Evolutionary conservation across 2,888 invertebrate species (phyloP).

Genomic region (Abrostola triplasia): DNA sequence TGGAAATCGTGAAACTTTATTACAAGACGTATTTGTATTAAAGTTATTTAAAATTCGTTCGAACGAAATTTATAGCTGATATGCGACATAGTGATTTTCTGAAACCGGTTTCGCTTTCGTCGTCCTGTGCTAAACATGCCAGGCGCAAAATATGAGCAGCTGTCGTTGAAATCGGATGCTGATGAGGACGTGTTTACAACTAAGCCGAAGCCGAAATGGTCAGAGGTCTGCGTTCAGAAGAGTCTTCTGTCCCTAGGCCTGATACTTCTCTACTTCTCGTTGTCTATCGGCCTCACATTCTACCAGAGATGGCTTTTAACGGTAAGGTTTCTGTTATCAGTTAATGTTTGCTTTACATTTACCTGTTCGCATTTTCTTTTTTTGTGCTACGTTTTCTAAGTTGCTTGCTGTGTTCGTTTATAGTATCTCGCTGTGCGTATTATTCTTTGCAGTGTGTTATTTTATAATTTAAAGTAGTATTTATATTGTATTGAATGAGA

Average conservation of each 20-base stretch:
- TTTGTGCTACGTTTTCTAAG: constrained; percentile 19
- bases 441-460: background rate
- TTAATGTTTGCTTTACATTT: constrained; percentile 19
- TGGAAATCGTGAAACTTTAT: constrained; percentile 35
- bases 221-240: constrained; percentile 79
- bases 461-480: background rate
- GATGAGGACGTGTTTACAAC: constrained; percentile 79
- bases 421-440: background rate
- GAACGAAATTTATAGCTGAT: constrained; percentile 63
- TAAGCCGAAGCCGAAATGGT: constrained; percentile 77
- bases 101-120: constrained; percentile 55
- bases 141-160: constrained; percentile 84
- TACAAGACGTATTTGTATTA: constrained; percentile 31
- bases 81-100: constrained; percentile 68
- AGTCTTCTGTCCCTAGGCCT: constrained; percentile 83
- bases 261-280: constrained; percentile 94
- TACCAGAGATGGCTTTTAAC: constrained; percentile 98
- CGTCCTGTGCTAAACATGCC: constrained; percentile 72
- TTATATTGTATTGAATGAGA: background rate
- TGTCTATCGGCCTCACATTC: constrained; percentile 98
- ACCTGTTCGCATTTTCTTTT: constrained; percentile 16
- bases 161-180: constrained; percentile 77
- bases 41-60: constrained; percentile 33
- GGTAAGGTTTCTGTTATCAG: constrained; percentile 81
- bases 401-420: constrained; percentile 22